Evolutionary conservation across 2,113 vertebrate species (phyloP), one percentile per base, ranked within the genome.

Genomic region (Leuciscus idus): DNA sequence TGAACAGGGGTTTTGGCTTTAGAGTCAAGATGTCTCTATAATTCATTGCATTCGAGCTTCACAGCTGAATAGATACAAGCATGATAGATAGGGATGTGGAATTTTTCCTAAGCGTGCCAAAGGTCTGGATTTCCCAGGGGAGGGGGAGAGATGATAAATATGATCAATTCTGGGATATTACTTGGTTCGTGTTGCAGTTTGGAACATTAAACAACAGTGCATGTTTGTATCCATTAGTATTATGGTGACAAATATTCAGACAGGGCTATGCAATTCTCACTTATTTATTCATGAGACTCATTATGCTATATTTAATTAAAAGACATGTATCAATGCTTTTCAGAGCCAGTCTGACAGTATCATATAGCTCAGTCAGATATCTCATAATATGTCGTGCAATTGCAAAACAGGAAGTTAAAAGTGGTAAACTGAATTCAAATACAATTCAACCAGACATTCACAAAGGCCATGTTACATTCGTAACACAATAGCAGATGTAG

Each of bases 1-100:
- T 92, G 92, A 87, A 93, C 87, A 30, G 78, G 59, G 76, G 73
- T 83, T 7, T 61, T 39, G 85, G 87, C 87, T 86, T 87, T 30
- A 85, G 75, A 73, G 66, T 85, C 48, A 82, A 30, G n/a, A 66
- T 68, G 57, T 43, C 75, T 81, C 64, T 86, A 83, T 86, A 85
- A 86, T 81, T 88, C 46, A 89, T 89, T 28, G 80, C 66, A 61
- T 85, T 87, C 59, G 15, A 70, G 86, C 81, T 85, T 84, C 57
- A 57, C 50, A 70, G 57, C 78, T 61, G 39, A 64, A 55, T 48
- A 43, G 43, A 2, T 43, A 84, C 50, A 81, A 79, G 26, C 17
- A 81, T 52, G 77, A 85, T 52, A 26, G 36, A 82, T 62, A 73
- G 43, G 75, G 15, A 57, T 39, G 52, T 17, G 55, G 10, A 28